Evolutionary conservation across 2,797 vertebrate genomes (phyloP).

Genomic region (Triplophysa bombifrons): DNA sequence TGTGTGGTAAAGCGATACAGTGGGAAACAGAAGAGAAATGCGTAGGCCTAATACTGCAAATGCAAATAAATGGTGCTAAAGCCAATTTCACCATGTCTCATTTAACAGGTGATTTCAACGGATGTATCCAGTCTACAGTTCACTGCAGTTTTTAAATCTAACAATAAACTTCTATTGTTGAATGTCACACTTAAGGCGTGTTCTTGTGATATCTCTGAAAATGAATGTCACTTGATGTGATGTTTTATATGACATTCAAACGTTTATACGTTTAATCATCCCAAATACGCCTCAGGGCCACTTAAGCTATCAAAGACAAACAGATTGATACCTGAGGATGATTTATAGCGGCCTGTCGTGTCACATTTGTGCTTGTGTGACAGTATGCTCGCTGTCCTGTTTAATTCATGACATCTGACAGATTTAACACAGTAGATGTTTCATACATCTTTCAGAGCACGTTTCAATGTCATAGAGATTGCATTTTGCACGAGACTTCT

Average conservation of each 20-base stretch:
- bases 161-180: not conserved
- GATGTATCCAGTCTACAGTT: no score
- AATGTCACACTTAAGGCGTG: not conserved
- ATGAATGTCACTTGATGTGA: not conserved
- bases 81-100: no score
- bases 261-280: not conserved
- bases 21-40: no score
- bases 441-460: not conserved
- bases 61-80: not conserved
- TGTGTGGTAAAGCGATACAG: no score
- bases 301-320: conserved; percentile 1
- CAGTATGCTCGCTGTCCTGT: not conserved
- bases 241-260: not conserved
- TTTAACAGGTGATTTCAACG: no score
- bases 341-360: conserved; percentile 13
- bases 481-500: not conserved
- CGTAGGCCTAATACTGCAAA: no score
- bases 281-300: not conserved
- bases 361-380: not conserved
- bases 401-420: not conserved
- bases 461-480: conserved; percentile 15
- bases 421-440: not conserved
- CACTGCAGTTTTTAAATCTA: no score
- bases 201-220: not conserved
- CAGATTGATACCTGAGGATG: conserved; percentile 17